Evolutionary conservation across 2,797 vertebrate species (phyloP).

Genomic region (Micrastur ruficollis): DNA sequence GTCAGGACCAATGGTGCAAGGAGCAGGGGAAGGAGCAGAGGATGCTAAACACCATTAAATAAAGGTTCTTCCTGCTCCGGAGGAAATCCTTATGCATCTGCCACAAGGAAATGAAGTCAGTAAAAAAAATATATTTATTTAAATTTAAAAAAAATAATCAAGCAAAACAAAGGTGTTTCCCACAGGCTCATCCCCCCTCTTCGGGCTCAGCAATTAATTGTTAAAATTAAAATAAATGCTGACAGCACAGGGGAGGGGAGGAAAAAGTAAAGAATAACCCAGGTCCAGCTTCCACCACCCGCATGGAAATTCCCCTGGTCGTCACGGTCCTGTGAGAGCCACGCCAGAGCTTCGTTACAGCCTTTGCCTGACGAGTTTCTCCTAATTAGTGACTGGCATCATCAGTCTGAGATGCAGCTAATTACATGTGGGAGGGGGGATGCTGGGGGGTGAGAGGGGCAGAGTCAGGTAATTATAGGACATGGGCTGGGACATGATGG

Average conservation of each 20-base stretch:
- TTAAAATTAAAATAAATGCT: neutral
- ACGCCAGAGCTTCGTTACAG: neutral
- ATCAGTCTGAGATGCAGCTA: neutral
- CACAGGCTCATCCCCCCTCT: neutral
- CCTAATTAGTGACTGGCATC: neutral
- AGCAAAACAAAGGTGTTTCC: neutral
- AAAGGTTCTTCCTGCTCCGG: neutral
- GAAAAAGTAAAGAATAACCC: neutral
- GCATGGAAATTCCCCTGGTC: neutral
- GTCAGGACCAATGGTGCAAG: neutral
- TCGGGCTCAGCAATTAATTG: neutral
- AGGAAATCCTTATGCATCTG: neutral
- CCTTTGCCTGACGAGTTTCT: neutral
- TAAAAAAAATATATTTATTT: neutral
- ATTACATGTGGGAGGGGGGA: neutral
- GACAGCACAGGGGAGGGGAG: neutral
- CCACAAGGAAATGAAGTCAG: neutral
- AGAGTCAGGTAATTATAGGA: rapidly evolving
- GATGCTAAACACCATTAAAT: neutral
- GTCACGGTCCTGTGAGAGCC: neutral
- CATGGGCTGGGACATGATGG: rapidly evolving
- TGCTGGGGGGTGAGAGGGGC: rapidly evolving
- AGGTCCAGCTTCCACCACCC: neutral
- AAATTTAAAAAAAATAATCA: neutral
- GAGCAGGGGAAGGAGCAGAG: neutral